These are phyloP conservation scores for Pseudomyrmex flavicornis DNA, from an alignment of 1,140 invertebrate genomes.

Conservation along the genomic window DNA sequence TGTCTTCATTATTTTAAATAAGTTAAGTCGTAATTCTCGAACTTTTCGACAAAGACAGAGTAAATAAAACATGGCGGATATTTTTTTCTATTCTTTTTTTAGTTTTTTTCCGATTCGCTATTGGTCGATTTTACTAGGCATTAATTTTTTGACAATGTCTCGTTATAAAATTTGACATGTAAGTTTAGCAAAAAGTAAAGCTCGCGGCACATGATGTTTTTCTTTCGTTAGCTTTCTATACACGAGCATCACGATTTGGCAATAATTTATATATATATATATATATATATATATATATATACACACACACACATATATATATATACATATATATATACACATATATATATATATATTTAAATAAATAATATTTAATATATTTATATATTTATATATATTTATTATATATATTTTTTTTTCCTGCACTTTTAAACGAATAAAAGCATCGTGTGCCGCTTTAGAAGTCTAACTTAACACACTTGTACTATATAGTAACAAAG, in stretches of 20 bases:
- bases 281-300: no score
- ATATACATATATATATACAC: no score
- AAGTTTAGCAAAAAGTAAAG: background rate
- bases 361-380: no score
- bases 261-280: no score
- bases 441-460: background rate
- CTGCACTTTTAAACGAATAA: no score
- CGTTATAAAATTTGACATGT: background rate
- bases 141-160: constrained; percentile 21
- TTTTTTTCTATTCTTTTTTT: constrained; percentile 20
- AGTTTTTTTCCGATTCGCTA: constrained; percentile 2
- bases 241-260: no score
- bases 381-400: no score
- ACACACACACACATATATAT: no score
- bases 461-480: constrained; percentile 21
- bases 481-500: constrained; percentile 28
- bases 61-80: constrained; percentile 65
- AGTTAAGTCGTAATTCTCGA: constrained; percentile 66
- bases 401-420: no score
- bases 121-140: constrained; percentile 20
- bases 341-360: no score
- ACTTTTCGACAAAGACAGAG: constrained; percentile 37
- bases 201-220: background rate
- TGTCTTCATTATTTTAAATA: constrained; percentile 62
- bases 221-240: background rate